phyloP scores from a whole-genome alignment of 2,888 invertebrate species.

The Lithophane ornitopus region DNA sequence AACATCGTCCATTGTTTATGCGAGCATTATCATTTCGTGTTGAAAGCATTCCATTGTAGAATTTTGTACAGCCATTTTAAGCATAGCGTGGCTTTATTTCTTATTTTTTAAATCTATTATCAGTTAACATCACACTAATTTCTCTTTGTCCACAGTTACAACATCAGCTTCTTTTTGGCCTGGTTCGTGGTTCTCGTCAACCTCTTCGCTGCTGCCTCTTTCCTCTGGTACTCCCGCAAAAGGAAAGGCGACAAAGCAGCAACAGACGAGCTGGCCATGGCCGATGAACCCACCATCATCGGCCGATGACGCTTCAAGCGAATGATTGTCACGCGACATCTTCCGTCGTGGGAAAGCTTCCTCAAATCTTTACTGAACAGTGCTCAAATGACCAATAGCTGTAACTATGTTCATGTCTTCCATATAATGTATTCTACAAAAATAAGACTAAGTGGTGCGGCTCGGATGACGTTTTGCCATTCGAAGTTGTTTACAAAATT shows the following conservation, averaged over 20 bases:
- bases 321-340: slow-evolving; percentile 70
- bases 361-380: slow-evolving; percentile 86
- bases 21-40: slow-evolving; percentile 42
- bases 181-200: slow-evolving; percentile 95
- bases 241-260: slow-evolving; percentile 96
- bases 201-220: slow-evolving; percentile 92
- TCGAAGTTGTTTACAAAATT: slow-evolving; percentile 23
- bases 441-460: slow-evolving; percentile 66
- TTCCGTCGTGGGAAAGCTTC: slow-evolving; percentile 76
- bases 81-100: neutral
- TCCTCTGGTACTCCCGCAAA: slow-evolving; percentile 95
- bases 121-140: neutral
- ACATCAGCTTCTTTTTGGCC: slow-evolving; percentile 93
- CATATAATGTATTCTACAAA: slow-evolving; percentile 76
- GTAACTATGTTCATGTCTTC: slow-evolving; percentile 84
- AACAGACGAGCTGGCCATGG: slow-evolving; percentile 95
- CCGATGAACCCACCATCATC: slow-evolving; percentile 96
- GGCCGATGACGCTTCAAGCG: slow-evolving; percentile 90
- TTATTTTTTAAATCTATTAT: neutral
- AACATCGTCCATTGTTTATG: slow-evolving; percentile 45
- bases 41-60: slow-evolving; percentile 53
- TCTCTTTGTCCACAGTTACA: slow-evolving; percentile 88
- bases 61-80: slow-evolving; percentile 26
- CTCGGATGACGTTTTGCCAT: slow-evolving; percentile 47
- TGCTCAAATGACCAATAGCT: slow-evolving; percentile 89